Percentiles rank a stretch among this genome's conserved stretches.
Conservation (phyloP, 1,140 invertebrate species). For the Dinothrombium tinctorium region DNA sequence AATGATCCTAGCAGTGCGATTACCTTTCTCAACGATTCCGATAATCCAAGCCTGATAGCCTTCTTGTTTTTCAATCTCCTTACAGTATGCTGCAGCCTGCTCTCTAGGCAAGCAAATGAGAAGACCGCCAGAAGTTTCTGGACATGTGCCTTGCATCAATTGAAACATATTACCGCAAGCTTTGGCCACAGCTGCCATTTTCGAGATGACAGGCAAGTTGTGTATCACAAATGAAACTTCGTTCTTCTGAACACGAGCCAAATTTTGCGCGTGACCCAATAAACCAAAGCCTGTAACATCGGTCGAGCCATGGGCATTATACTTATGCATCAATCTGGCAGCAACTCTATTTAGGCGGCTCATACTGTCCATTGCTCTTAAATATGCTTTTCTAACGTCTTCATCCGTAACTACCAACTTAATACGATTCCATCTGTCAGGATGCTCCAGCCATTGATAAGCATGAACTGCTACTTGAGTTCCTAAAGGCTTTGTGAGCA, state of each 20-base stretch:
- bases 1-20: constrained; percentile 81
- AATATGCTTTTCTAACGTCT: constrained; percentile 30
- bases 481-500: constrained; percentile 40
- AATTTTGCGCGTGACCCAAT: constrained; percentile 37
- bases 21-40: constrained; percentile 85
- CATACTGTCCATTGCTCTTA: constrained; percentile 34
- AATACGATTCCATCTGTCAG: constrained; percentile 30
- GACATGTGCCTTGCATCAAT: constrained; percentile 28
- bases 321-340: constrained; percentile 36
- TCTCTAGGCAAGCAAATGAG: constrained; percentile 30
- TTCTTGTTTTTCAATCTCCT: constrained; percentile 32
- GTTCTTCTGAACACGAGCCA: constrained; percentile 32
- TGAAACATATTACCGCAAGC: constrained; percentile 27
- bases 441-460: constrained; percentile 32
- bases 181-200: constrained; percentile 31
- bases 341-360: constrained; percentile 32
- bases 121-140: constrained; percentile 34
- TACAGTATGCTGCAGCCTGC: constrained; percentile 33
- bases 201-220: constrained; percentile 37
- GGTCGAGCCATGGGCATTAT: constrained; percentile 36
- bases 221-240: constrained; percentile 34
- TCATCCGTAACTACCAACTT: constrained; percentile 28
- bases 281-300: constrained; percentile 42
- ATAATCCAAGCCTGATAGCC: constrained; percentile 35
- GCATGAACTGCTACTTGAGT: constrained; percentile 37